A percentile compares a stretch with the other conserved stretches of the same genome.
phyloP scores from a whole-genome alignment of 2,113 vertebrate species.

The Zosterops japonicus region DNA sequence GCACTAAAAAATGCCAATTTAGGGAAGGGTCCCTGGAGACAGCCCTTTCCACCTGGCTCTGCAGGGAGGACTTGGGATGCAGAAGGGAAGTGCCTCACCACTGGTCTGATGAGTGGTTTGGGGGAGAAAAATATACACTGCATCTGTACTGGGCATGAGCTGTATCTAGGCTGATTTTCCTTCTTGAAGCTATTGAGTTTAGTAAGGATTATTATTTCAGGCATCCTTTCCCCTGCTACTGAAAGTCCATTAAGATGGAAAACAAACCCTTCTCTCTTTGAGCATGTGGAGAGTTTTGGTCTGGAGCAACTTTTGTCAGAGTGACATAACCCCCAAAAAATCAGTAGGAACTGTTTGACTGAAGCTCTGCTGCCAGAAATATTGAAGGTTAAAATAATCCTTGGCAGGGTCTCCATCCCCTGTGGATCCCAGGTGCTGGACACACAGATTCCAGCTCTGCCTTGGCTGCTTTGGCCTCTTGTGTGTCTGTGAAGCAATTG shows the following conservation, averaged over 20 bases:
- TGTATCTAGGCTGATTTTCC: background rate
- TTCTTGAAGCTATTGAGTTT: background rate
- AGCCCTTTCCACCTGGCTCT: background rate
- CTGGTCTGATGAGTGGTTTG: background rate
- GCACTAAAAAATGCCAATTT: background rate
- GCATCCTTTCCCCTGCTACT: constrained; percentile 25
- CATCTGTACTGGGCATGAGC: background rate
- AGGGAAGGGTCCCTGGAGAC: background rate
- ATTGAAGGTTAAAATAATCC: constrained; percentile 58
- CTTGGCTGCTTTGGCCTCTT: background rate
- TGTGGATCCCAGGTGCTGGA: constrained; percentile 44
- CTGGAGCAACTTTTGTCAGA: constrained; percentile 12
- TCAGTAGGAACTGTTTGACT: background rate
- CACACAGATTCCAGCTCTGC: background rate
- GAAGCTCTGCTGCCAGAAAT: constrained; percentile 32
- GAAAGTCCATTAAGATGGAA: constrained; percentile 9
- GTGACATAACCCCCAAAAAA: constrained; percentile 10
- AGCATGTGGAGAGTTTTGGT: background rate
- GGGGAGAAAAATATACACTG: background rate
- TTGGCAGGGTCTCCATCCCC: constrained; percentile 13
- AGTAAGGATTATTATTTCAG: constrained; percentile 52
- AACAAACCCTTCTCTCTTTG: background rate
- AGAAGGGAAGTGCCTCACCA: background rate
- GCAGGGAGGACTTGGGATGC: background rate
- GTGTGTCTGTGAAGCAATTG: background rate